Evolutionary conservation across 92 coral and sea anemone species (phyloP), one percentile per base, ranked within the genome.

Genomic region (Ricordea florida): DNA sequence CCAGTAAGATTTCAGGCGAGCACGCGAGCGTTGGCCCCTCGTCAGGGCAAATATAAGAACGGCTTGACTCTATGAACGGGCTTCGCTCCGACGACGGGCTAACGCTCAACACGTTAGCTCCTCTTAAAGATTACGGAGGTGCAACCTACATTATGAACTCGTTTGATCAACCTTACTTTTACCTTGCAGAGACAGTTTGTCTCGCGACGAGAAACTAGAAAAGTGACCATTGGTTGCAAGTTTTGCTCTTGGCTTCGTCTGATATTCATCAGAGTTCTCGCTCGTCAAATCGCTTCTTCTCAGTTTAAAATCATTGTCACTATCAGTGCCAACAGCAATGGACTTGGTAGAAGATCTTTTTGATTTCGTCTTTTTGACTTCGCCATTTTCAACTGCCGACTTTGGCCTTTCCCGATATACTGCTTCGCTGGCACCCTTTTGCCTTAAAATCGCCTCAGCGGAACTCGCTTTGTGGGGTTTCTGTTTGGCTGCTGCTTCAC

Each of bases 261-360:
- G 62, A 3, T 20, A 21, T 15, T 65, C 76, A 15, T 9, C 44
- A 3, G 49, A 0, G 42, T 8, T 49, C 37, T 68, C 69, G 2
- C 33, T 53, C 67, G 10, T 21, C 56, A 13, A 20, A 42, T 32
- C 16, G 47, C 17, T 65, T 21, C 24, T 47, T 44, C 34, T 48
- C 78, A 10, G 75, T 13, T 53, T 58, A 27, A 29, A 27, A 10
- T 45, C 74, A 24, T 82, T 82, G 5, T 87, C 87, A 21, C 86
- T 82, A 33, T 87, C 90, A 37, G 88, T 78, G 22, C 82, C 91
- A 24, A 49, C 66, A 13, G 88, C 90, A 61, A 88, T 75, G 32
- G 97, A 86, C 48, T 88, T 93, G 11, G 79, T 71, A 10, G 82
- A 75, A 22, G 89, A 55, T 38, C 62, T 85, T 41, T 69, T 44